phyloP scores from a whole-genome alignment of 2,113 vertebrate species.

The Thalassoma bifasciatum region DNA sequence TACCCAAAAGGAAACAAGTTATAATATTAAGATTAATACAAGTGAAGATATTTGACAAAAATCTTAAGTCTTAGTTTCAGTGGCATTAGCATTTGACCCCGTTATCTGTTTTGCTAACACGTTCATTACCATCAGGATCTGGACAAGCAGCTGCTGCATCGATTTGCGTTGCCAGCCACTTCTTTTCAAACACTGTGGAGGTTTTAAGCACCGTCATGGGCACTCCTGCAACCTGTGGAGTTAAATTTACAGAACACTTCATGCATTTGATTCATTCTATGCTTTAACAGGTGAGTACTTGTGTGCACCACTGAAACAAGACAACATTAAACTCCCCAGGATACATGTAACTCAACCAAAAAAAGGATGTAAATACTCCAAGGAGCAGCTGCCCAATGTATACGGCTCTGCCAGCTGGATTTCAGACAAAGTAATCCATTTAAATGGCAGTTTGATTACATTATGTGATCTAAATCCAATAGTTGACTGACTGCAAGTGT shows the following conservation, averaged over 20 bases:
- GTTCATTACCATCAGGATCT: constrained; percentile 50
- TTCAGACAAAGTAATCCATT: constrained; percentile 13
- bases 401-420: constrained; percentile 9
- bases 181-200: constrained; percentile 78
- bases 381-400: not conserved
- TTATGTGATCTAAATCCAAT: not conserved
- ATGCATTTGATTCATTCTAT: not conserved
- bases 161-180: constrained; percentile 76
- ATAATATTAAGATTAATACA: too few relatives aligned
- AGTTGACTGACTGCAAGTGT: constrained; percentile 11
- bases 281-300: not conserved
- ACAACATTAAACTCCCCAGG: not conserved
- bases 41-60: too few relatives aligned
- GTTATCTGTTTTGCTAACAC: not conserved
- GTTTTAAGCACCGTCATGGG: constrained; percentile 80
- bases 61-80: too few relatives aligned
- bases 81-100: not conserved
- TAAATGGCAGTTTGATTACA: constrained; percentile 4
- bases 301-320: not conserved
- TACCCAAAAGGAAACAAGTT: too few relatives aligned
- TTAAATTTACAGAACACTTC: not conserved
- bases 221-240: constrained; percentile 76
- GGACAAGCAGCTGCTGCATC: constrained; percentile 81
- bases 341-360: not conserved
- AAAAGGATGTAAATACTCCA: not conserved